Evolutionary conservation across 2,797 vertebrate species (phyloP).

Genomic region (Glyptemys insculpta): DNA sequence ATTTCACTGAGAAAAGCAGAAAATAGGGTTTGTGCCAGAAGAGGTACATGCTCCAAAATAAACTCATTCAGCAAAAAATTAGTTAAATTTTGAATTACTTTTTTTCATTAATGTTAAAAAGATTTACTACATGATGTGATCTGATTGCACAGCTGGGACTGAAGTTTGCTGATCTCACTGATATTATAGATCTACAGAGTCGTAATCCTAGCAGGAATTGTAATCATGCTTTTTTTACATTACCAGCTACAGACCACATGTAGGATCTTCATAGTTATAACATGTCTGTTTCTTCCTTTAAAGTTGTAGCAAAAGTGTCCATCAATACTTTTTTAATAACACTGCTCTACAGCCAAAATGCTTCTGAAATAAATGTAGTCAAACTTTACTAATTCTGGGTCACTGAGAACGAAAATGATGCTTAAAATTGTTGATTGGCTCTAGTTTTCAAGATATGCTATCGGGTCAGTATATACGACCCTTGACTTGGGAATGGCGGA

Average conservation of each 20-base stretch:
- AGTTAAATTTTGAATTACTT: background rate
- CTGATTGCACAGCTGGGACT: background rate
- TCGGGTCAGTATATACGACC: no score
- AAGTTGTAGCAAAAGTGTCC: background rate
- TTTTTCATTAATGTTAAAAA: background rate
- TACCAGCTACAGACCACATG: background rate
- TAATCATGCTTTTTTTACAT: slow-evolving; percentile 5
- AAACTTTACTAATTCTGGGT: no score
- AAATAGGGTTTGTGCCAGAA: background rate
- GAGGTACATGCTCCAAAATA: background rate
- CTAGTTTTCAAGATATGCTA: no score
- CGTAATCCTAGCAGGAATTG: slow-evolving; percentile 34
- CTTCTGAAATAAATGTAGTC: no score
- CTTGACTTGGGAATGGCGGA: no score
- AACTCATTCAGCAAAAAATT: slow-evolving; percentile 52
- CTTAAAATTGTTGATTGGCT: no score
- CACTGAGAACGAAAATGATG: no score
- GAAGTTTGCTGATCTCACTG: background rate
- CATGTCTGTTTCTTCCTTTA: slow-evolving; percentile 14
- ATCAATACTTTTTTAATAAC: background rate
- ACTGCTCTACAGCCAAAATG: no score
- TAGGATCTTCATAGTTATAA: slow-evolving; percentile 20
- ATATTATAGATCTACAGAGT: background rate
- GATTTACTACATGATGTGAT: background rate
- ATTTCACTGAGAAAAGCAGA: slow-evolving; percentile 31